Base-by-base conservation (phyloP, 2,888 invertebrate species). In the Cosmia trapezina region DNA sequence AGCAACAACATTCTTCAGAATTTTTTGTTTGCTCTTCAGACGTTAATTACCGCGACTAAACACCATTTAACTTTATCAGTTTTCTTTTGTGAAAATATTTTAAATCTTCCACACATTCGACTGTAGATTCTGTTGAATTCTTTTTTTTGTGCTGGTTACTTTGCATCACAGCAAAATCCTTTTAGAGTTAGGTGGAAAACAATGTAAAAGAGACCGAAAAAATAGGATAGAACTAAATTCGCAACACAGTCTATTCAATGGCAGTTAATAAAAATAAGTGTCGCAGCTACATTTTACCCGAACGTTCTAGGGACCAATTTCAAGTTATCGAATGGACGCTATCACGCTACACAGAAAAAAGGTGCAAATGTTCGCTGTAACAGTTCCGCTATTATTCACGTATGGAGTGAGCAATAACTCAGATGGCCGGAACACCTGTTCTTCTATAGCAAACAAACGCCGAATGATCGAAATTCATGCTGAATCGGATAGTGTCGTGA, bases 391-490 rank as follows among this genome's bases (percentile, higher is more conserved):
- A 90, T 92, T 91, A 92, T 89, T 91, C 91, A 89, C 86, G 82
- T 80, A 86, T 84, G 83, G 89, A 86, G 81, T 84, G 85, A 82
- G 87, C 89, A 88, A 92, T 93, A 93, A 89, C 87, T 91, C 89
- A 89, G 77, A 66, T 67, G 51, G 19, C 66, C 53, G 72, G 85
- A 91, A 88, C 93, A 93, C 92, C 93, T 93, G 92, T 91, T 91
- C 90, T 87, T 83, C 84, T 83, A 81, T 87, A 81, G 86, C 86
- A 86, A 88, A 89, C 89, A 89, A 88, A 83, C 83, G 85, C 77
- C 65, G 81, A 82, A 83, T 85, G 87, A 80, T 86, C 79, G 77
- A 76, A 83, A 78, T 80, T 87, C 83, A 81, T 65, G 77, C 76
- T 76, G 81, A 69, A 83, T 83, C 75, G 77, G 79, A 80, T 78